Evolutionary conservation across 2,797 vertebrate species (phyloP), one percentile per base, ranked within the genome.

Genomic region (Cyclura pinguis): DNA sequence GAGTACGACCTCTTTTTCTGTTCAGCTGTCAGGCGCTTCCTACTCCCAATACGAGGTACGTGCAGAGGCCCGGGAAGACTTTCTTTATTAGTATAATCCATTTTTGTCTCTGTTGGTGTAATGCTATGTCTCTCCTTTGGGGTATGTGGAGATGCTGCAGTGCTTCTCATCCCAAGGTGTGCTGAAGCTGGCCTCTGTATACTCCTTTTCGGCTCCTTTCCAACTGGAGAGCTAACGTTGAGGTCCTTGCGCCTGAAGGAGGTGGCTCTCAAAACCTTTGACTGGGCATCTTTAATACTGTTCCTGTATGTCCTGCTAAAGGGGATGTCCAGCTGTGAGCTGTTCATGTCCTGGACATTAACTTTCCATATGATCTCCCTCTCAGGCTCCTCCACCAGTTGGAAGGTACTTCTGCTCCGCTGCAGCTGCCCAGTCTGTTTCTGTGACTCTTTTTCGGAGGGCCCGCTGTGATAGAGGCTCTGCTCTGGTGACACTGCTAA

Each of bases 1-100:
- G 99, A 99, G 95, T 98, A 99, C 0, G 98, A 99, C 1, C 98
- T 96, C 91, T 99, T 99, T 96, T 99, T 99, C 96, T 99, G 98
- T 95, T 98, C 98, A 0, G 96, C 93, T 0, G 98, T 98, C 93
- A 99, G 96, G 80, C 98, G 98, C 88, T 97, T 98, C 47, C 99
- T 98, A 5, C 98, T 98, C 0, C 99, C 98, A n/a, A 99, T 97
- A 6, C 99, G 97, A 81, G 93, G 14, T 0, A 96, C 2, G 0
- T 97, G 95, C 80, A 96, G 96, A 0, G 97, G 95, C 20, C 96
- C 95, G n/a, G 87, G 6, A 0, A 77, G 93, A 22, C 93, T 95
- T 32, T 94, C 95, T 35, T 77, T 90, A 83, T 82, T 82, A 29
- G 32, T 59, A 0, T 91, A 76, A 50, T 96, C 96, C 8, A 92